These are phyloP conservation scores for Andrena dorsata DNA, from an alignment of 2,888 invertebrate species.

Conservation along the genomic window DNA sequence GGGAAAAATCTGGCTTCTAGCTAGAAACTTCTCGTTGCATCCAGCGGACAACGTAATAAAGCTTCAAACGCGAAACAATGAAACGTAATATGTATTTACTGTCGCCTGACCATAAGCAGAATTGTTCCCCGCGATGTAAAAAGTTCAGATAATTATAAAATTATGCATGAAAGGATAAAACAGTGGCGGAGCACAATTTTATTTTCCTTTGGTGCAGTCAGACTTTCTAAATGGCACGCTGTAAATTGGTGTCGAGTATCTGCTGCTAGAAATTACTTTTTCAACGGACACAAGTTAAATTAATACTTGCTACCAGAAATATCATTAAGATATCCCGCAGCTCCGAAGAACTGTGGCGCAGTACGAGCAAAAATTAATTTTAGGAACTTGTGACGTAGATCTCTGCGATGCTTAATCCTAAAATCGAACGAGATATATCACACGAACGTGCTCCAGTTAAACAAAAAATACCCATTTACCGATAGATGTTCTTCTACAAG, in stretches of 20 bases:
- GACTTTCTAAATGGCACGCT: not conserved
- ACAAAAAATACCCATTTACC: not conserved
- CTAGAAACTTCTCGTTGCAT: constrained; percentile 8
- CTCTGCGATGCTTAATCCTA: not conserved
- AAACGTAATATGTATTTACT: not conserved
- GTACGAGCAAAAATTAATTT: not conserved
- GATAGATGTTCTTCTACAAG: not conserved
- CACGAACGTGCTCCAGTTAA: not conserved
- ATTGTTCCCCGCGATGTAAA: not conserved
- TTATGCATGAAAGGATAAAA: not conserved
- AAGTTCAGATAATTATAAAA: not conserved
- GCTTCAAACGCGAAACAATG: not conserved
- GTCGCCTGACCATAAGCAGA: not conserved
- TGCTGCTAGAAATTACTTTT: not conserved
- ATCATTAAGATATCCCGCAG: not conserved
- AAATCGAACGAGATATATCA: not conserved
- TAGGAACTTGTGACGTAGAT: not conserved
- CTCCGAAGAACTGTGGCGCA: not conserved
- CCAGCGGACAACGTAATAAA: constrained; percentile 11
- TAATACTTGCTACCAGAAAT: not conserved
- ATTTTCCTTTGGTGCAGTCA: not conserved
- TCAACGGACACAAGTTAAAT: not conserved
- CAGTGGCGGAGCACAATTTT: not conserved
- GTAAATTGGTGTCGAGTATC: not conserved
- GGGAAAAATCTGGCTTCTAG: not conserved